Conservation (phyloP, 2,797 vertebrate genomes). For the Valencia hispanica region DNA sequence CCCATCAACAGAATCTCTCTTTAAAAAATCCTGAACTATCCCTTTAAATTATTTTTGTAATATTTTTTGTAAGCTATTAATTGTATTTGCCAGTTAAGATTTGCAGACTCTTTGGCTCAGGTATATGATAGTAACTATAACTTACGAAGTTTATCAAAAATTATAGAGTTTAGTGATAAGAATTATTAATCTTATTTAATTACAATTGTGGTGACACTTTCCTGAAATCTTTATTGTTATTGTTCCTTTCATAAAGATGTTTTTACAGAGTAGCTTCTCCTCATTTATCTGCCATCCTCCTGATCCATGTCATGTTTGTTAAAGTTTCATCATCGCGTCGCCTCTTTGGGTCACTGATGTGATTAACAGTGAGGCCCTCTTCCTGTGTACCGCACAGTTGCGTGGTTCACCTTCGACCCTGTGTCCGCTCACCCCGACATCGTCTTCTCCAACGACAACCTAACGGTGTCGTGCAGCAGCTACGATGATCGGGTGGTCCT, state of each 20-base stretch:
- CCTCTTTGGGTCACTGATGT: background rate
- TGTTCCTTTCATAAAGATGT: constrained; percentile 12
- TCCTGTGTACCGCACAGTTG: constrained; percentile 79
- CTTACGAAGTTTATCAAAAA: constrained; percentile 7
- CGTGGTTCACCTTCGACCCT: constrained; percentile 97
- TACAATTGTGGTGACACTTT: constrained; percentile 15
- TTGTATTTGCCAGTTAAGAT: constrained; percentile 6
- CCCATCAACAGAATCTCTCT: background rate
- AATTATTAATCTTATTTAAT: constrained; percentile 16
- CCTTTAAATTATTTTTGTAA: background rate
- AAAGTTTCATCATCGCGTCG: constrained; percentile 9
- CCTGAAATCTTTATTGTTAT: too few relatives aligned
- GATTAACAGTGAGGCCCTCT: constrained; percentile 6
- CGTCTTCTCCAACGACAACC: constrained; percentile 97
- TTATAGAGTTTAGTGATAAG: constrained; percentile 17
- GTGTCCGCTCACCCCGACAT: constrained; percentile 94
- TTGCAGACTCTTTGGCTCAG: constrained; percentile 48
- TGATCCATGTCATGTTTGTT: constrained; percentile 28
- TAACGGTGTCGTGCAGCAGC: constrained; percentile 97
- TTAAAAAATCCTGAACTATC: background rate
- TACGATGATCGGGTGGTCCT: constrained; percentile 97
- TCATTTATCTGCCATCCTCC: constrained; percentile 41
- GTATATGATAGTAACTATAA: constrained; percentile 24
- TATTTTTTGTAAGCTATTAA: background rate
- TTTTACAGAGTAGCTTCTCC: constrained; percentile 34